These are phyloP conservation scores for Turdus rufiventris DNA, from an alignment of 2,113 vertebrate genomes.

Conservation along the genomic window DNA sequence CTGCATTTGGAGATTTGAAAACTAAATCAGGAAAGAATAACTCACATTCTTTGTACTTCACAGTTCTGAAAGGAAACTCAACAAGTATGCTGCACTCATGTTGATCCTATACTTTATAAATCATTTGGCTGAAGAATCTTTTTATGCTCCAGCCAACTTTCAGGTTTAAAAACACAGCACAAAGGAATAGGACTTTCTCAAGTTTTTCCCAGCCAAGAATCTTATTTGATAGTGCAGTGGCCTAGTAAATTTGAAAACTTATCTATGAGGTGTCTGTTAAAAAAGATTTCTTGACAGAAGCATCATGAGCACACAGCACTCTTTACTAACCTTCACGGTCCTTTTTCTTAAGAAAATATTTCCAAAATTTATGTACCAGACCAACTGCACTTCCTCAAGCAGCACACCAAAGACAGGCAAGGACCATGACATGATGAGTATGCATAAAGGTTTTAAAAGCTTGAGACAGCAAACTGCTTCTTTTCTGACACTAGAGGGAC, in stretches of 20 bases:
- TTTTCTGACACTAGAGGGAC: background rate
- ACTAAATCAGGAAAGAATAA: background rate
- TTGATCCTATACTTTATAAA: background rate
- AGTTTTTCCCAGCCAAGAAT: background rate
- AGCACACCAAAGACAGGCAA: background rate
- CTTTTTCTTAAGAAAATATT: background rate
- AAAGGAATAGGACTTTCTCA: background rate
- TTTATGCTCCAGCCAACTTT: background rate
- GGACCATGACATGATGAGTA: background rate
- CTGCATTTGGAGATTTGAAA: background rate
- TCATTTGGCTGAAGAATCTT: background rate
- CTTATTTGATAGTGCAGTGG: background rate
- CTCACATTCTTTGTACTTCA: background rate
- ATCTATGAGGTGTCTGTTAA: background rate
- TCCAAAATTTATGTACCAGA: background rate
- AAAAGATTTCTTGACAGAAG: background rate
- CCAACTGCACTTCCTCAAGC: background rate
- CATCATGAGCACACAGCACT: background rate
- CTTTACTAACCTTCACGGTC: background rate
- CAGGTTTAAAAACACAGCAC: background rate
- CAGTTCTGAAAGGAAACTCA: background rate
- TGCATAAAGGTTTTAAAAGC: background rate
- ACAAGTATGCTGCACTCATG: background rate
- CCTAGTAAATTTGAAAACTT: background rate
- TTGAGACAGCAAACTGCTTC: background rate